A percentile compares a stretch with the other conserved stretches of the same genome.
These are phyloP conservation scores for Bembecia ichneumoniformis DNA, from an alignment of 2,888 invertebrate species.

Conservation along the genomic window DNA sequence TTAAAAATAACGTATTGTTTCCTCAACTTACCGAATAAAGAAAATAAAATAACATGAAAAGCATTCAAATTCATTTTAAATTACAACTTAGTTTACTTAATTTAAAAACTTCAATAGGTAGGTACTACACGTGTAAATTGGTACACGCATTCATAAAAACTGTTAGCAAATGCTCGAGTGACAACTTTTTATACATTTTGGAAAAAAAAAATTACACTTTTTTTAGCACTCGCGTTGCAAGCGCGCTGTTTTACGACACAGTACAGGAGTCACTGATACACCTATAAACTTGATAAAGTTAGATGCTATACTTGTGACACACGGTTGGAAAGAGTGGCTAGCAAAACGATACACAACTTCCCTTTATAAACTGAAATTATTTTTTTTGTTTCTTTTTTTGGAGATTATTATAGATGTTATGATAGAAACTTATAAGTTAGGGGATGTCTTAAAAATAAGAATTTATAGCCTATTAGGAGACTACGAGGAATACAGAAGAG, in stretches of 20 bases:
- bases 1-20: too few relatives aligned
- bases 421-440: too few relatives aligned
- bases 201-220: too few relatives aligned
- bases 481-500: too few relatives aligned
- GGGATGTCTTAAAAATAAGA: too few relatives aligned
- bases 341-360: not conserved
- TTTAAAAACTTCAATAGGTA: conserved; percentile 1
- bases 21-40: not conserved
- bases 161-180: conserved; percentile 20
- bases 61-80: not conserved
- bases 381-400: too few relatives aligned
- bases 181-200: conserved; percentile 44
- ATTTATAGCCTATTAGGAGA: too few relatives aligned
- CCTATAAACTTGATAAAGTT: conserved; percentile 23
- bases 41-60: not conserved
- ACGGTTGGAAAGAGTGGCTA: conserved; percentile 12
- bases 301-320: conserved; percentile 11
- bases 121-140: conserved; percentile 17
- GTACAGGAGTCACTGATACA: conserved; percentile 16
- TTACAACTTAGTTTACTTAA: conserved; percentile 7
- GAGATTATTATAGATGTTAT: too few relatives aligned
- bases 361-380: too few relatives aligned
- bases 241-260: conserved; percentile 17
- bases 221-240: conserved; percentile 16
- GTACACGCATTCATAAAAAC: conserved; percentile 25